Base-by-base conservation (phyloP, 2,113 vertebrate species). In the Neopipo cinnamomea region DNA sequence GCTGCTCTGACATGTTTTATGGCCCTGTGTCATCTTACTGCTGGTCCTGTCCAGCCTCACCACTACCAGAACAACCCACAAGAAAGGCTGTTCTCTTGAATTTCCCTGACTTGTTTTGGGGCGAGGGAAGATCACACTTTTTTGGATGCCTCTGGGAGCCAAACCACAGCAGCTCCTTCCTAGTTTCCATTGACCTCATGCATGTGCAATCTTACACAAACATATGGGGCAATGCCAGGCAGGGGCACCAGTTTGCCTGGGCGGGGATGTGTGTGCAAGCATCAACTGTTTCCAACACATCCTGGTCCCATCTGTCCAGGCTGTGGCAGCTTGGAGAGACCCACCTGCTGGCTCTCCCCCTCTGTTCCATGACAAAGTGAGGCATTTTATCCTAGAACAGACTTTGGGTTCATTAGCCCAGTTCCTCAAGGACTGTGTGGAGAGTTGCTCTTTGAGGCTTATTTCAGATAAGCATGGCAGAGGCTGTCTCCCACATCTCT, bases 1-100 rank as follows among this genome's bases (percentile, higher is more conserved):
- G 95, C 73, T 65, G 52, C 85, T 95, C 92, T 93, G 94, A 95
- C 82, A 83, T 94, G 85, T 70, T 96, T 93, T 95, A 93, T 71
- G 82, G 52, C 75, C 46, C 42, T 84, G 37, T 63, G 85, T 91
- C 42, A 1, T 91, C 85, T 41, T 9, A 27, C 17, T 77, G 31
- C 79, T 30, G 63, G 82, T 89, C 63, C 88, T 84, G 91, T 91
- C 85, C 93, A 86, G 88, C 83, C 55, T 55, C 0, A 0, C 47
- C 18, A 12, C 62, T 91, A 87, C 95, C 96, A 96, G 89, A 61
- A 81, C 13, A 95, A 75, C 70, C 88, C 95, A 95, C 95, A 95
- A 95, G 66, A 96, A 96, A 94, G 91, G 76, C 41, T 70, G 44
- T 31, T 94, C 90, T 77, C 47, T 23, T 84, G 14, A 88, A 77